Conservation (phyloP, 2,888 invertebrate species). For the Lumbricus terrestris region DNA sequence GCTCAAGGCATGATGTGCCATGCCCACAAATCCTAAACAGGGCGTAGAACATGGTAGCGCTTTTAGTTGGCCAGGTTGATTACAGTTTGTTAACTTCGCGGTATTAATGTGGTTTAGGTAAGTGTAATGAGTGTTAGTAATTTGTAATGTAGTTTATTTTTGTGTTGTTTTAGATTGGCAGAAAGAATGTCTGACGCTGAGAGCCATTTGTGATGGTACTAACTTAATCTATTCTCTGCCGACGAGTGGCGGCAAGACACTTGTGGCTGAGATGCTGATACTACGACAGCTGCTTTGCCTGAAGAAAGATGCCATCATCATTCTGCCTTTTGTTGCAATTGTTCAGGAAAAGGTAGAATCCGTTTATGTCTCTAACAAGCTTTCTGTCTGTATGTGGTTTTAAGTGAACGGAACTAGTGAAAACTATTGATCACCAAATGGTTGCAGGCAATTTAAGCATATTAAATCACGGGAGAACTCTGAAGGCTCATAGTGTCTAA, state of each 20-base stretch:
- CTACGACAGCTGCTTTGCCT: slow-evolving; percentile 78
- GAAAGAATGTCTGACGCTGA: slow-evolving; percentile 79
- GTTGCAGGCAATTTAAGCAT: too few species aligned
- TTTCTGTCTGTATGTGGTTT: not conserved
- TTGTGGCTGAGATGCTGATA: slow-evolving; percentile 93
- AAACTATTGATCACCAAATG: too few species aligned
- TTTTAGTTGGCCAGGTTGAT: too few species aligned
- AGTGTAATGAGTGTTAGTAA: not conserved
- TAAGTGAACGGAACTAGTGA: too few species aligned
- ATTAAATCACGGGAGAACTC: too few species aligned
- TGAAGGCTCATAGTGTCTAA: too few species aligned
- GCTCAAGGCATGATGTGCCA: too few species aligned
- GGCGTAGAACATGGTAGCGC: too few species aligned
- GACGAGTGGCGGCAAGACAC: slow-evolving; percentile 93
- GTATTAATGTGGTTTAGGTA: not conserved
- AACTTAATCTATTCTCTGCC: slow-evolving; percentile 91
- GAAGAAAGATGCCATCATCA: slow-evolving; percentile 79
- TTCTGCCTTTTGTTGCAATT: slow-evolving; percentile 91
- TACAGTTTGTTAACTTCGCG: not conserved
- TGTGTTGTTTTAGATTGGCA: slow-evolving; percentile 82
- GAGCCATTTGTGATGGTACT: slow-evolving; percentile 70
- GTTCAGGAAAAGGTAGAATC: slow-evolving; percentile 89
- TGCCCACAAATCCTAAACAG: too few species aligned
- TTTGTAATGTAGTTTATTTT: too few species aligned
- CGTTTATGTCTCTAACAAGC: slow-evolving; percentile 16